Evolutionary conservation across 2,797 vertebrate species (phyloP).

Genomic region (Megaceryle alcyon): DNA sequence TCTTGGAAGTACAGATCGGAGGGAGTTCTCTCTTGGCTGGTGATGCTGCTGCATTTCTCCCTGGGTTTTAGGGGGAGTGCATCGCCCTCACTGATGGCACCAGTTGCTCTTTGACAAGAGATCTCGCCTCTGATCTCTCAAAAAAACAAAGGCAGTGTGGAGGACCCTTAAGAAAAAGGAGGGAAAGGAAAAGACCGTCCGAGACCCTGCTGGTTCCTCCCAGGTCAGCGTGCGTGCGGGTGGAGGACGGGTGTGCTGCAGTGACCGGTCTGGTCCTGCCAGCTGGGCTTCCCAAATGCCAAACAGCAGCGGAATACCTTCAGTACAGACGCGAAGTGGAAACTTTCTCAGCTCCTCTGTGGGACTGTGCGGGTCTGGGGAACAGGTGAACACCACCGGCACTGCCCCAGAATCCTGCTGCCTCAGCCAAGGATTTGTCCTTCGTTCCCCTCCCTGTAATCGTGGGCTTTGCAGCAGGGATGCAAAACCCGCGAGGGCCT

Average conservation of each 20-base stretch:
- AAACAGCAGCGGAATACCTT: no score
- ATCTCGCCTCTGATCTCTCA: background rate
- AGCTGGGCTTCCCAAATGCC: background rate
- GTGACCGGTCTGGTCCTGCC: background rate
- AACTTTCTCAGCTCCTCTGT: background rate
- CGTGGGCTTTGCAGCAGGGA: background rate
- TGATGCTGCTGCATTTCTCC: conserved; percentile 70
- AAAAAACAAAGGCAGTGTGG: rapidly evolving
- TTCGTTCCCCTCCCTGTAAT: background rate
- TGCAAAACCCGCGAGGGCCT: background rate
- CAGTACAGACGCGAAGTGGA: rapidly evolving
- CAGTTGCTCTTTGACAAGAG: background rate
- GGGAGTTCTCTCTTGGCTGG: conserved; percentile 78
- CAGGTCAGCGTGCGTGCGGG: rapidly evolving
- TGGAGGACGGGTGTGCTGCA: background rate
- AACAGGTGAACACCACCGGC: rapidly evolving
- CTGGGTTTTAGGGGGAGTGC: conserved; percentile 19
- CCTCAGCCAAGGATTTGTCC: background rate
- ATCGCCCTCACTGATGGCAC: rapidly evolving
- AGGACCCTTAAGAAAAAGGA: background rate
- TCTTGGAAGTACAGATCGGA: conserved; percentile 40
- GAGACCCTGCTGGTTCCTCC: background rate
- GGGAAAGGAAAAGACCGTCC: background rate
- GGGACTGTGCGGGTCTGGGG: rapidly evolving
- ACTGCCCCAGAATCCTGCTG: background rate